Evolutionary conservation across 2,113 vertebrate species (phyloP), one percentile per base, ranked within the genome.

Genomic region (Bombycilla garrulus): DNA sequence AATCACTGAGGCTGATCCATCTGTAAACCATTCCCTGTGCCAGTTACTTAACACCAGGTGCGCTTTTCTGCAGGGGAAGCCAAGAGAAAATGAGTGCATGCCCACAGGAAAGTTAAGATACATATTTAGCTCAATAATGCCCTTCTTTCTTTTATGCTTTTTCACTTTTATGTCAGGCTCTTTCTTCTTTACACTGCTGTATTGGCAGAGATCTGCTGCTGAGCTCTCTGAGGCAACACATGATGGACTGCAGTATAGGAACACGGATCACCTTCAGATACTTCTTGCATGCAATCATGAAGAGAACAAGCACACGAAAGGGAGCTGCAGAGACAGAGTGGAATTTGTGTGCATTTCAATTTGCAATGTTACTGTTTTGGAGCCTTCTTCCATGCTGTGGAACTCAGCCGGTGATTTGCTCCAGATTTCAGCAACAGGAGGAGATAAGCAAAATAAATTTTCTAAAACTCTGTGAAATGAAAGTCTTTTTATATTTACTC

Each of bases 11-110:
- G 91, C 96, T 62, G 65, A 88, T 35, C 93, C 96, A 92, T 97
- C 96, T 98, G 96, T 93, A 96, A 97, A 94, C 81, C 90, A 96
- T 95, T 94, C 96, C 22, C 47, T 64, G 87, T 66, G 74, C 95
- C 96, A 94, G 81, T 86, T 18, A 47, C 79, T 96, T 86, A 91
- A 96, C 93, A 96, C 91, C 97, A 98, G 97, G 97, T 98, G 97
- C 94, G 96, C 67, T 96, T 66, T 92, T 93, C 47, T 90, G 87
- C 36, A 85, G 60, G 62, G 80, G 72, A 97, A 96, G 79, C 96
- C 95, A 94, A 94, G 93, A 81, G 95, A 97, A 97, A 97, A 91
- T 31, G 72, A 92, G 61, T 73, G 19, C 86, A 76, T 26, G 62
- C 94, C 51, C 81, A 74, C 48, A 81, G 94, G 47, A 72, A 93